These are phyloP conservation scores for Endotricha flammealis DNA, from an alignment of 2,888 invertebrate genomes.

Conservation along the genomic window DNA sequence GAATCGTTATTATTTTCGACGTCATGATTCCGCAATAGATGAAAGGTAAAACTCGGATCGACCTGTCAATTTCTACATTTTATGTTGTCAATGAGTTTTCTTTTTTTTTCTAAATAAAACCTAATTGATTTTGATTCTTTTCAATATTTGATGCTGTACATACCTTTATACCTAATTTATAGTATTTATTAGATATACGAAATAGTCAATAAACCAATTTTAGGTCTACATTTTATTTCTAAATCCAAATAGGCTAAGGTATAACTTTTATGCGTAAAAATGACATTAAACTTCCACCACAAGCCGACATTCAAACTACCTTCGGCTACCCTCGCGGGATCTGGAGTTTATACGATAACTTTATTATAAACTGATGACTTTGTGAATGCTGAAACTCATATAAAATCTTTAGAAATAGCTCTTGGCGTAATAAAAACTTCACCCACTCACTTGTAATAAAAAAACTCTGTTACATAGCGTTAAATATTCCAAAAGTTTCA, in stretches of 20 bases:
- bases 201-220: too few relatives aligned
- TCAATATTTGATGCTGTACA: too few relatives aligned
- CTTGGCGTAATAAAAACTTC: conserved; percentile 61
- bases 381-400: conserved; percentile 52
- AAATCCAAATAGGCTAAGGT: too few relatives aligned
- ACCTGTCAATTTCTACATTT: too few relatives aligned
- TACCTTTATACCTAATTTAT: too few relatives aligned
- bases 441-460: conserved; percentile 53
- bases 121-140: too few relatives aligned
- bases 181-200: too few relatives aligned
- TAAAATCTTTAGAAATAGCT: conserved; percentile 60
- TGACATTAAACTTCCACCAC: neutral
- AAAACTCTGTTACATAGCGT: conserved; percentile 55
- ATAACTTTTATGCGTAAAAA: neutral
- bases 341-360: conserved; percentile 31
- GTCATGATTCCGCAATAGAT: conserved; percentile 13
- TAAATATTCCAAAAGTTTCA: conserved; percentile 60
- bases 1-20: conserved; percentile 22
- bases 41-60: too few relatives aligned
- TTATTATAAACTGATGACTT: conserved; percentile 49
- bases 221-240: too few relatives aligned
- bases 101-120: neutral
- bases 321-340: conserved; percentile 12
- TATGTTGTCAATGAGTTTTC: neutral
- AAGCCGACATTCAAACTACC: conserved; percentile 2